Percentiles rank a stretch among this genome's conserved stretches.
phyloP scores from a whole-genome alignment of 2,888 invertebrate species.

The Drosophila paramelanica region DNA sequence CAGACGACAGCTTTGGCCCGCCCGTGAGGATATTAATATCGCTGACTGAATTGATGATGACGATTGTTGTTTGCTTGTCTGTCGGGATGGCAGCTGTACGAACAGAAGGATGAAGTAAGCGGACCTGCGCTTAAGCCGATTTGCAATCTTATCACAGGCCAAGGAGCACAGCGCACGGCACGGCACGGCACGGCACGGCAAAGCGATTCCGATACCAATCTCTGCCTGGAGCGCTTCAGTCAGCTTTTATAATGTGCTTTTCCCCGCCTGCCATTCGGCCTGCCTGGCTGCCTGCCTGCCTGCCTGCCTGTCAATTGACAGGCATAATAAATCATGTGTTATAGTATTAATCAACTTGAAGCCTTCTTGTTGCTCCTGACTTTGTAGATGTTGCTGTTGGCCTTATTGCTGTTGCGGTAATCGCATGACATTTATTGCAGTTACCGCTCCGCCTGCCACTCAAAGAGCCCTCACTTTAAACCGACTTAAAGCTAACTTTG shows the following conservation, averaged over 20 bases:
- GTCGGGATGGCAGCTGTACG: slow-evolving; percentile 4
- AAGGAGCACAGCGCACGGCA: slow-evolving; percentile 14
- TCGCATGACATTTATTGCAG: slow-evolving; percentile 77
- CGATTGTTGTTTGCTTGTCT: slow-evolving; percentile 63
- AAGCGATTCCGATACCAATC: slow-evolving; percentile 61
- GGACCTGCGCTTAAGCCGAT: slow-evolving; percentile 66
- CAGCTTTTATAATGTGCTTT: slow-evolving; percentile 76
- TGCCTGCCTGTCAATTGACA: slow-evolving; percentile 65
- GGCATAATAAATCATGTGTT: slow-evolving; percentile 79
- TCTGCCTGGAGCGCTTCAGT: slow-evolving; percentile 53
- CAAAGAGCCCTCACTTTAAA: slow-evolving; percentile 47
- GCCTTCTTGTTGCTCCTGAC: slow-evolving; percentile 46
- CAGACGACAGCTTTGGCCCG: slow-evolving; percentile 74
- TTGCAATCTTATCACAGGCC: slow-evolving; percentile 76
- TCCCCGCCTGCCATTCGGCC: slow-evolving; percentile 30
- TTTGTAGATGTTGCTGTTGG: slow-evolving; percentile 32
- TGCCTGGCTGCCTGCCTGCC: slow-evolving; percentile 2
- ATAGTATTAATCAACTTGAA: slow-evolving; percentile 75
- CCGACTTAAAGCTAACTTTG: slow-evolving; percentile 46
- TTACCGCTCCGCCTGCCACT: slow-evolving; percentile 43
- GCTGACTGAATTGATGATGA: slow-evolving; percentile 79
- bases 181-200: slow-evolving; percentile 23
- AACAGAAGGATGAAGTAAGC: background rate
- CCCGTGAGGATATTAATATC: slow-evolving; percentile 75
- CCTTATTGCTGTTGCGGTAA: slow-evolving; percentile 62